Evolutionary conservation across 2,113 vertebrate species (phyloP).

Genomic region (Lota lota): DNA sequence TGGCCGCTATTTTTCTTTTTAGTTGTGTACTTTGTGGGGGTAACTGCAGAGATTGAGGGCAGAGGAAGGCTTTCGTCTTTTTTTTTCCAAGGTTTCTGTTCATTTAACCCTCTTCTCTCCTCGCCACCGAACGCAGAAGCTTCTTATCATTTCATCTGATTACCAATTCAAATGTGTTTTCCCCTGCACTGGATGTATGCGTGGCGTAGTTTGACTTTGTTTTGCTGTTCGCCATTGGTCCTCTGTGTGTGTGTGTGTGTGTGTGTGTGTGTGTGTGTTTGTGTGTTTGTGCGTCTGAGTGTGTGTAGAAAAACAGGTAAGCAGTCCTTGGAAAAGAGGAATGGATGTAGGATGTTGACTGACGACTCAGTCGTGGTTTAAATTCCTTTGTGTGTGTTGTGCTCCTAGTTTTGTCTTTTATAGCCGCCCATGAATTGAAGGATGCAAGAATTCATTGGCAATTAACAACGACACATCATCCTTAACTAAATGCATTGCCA

Average conservation of each 20-base stretch:
- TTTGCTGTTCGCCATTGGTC: constrained; percentile 45
- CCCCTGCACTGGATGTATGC: constrained; percentile 12
- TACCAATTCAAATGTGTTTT: constrained; percentile 61
- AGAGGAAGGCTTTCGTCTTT: constrained; percentile 42
- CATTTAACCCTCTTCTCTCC: constrained; percentile 64
- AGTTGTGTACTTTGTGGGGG: constrained; percentile 69
- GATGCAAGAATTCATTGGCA: no score
- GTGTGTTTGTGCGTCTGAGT: not conserved
- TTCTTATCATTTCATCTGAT: constrained; percentile 60
- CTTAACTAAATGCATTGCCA: no score
- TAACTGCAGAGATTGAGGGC: constrained; percentile 63
- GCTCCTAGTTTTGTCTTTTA: no score
- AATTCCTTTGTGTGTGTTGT: no score
- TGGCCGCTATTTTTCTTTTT: constrained; percentile 66
- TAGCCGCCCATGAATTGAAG: no score
- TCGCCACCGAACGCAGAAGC: constrained; percentile 30
- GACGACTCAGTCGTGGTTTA: no score
- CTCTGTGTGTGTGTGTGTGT: constrained; percentile 8
- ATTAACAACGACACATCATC: no score
- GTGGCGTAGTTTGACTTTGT: constrained; percentile 65
- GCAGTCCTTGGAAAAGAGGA: not conserved
- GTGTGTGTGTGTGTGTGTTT: not conserved
- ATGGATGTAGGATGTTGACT: no score
- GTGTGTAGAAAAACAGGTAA: not conserved
- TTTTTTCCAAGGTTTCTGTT: constrained; percentile 70